Evolutionary conservation across 2,888 invertebrate genomes (phyloP).

Genomic region (Sphinx pinastri): DNA sequence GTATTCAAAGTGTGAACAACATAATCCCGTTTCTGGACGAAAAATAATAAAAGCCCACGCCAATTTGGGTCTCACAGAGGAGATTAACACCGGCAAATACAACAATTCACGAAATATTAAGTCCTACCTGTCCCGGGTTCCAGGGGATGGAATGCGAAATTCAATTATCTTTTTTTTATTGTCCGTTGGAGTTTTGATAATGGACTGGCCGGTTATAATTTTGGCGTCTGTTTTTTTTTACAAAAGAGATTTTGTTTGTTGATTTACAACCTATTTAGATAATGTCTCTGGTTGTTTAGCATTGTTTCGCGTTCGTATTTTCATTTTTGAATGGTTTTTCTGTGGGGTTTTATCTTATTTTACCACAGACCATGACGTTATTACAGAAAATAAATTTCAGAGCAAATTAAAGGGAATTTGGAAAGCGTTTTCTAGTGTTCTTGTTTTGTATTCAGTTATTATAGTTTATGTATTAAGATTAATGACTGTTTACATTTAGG

Average conservation of each 20-base stretch:
- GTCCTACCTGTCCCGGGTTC: constrained; percentile 40
- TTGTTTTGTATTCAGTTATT: too few species aligned
- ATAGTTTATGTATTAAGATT: too few species aligned
- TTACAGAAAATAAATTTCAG: too few species aligned
- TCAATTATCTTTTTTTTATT: constrained; percentile 48
- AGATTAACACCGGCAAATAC: constrained; percentile 17
- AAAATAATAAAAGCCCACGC: constrained; percentile 2
- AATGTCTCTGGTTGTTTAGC: constrained; percentile 1
- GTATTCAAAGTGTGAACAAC: constrained; percentile 1
- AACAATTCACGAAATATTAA: constrained; percentile 19
- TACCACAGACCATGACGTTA: too few species aligned
- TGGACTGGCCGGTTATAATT: constrained; percentile 29
- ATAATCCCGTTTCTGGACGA: constrained; percentile 9
- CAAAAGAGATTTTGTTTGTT: constrained; percentile 13
- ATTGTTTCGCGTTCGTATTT: not conserved
- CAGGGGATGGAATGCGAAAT: constrained; percentile 43
- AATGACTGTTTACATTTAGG: too few species aligned
- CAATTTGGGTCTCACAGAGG: constrained; percentile 15
- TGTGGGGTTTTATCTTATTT: not conserved
- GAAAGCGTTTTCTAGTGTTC: too few species aligned
- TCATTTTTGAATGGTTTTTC: not conserved
- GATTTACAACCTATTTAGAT: constrained; percentile 8
- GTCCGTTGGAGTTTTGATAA: constrained; percentile 34
- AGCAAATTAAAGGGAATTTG: too few species aligned
- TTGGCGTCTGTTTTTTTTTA: constrained; percentile 31